phyloP scores from a whole-genome alignment of 2,113 vertebrate species.

The Turnix velox region DNA sequence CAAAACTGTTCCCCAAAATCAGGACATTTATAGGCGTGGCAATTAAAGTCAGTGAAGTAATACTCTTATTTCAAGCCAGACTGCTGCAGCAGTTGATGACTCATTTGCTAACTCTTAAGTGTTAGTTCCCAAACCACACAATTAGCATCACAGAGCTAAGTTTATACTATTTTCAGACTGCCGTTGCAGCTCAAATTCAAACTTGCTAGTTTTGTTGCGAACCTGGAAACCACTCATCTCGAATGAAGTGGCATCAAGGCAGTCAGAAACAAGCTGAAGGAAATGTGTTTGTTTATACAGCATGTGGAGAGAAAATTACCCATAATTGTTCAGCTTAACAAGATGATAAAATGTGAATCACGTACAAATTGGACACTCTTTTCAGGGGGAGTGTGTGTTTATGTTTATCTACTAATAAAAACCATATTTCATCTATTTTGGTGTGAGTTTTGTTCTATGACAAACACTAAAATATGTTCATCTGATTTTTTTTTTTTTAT shows the following conservation, averaged over 20 bases:
- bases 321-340: background rate
- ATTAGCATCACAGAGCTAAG: accelerated
- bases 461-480: background rate
- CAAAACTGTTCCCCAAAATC: background rate
- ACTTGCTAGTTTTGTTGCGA: background rate
- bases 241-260: background rate
- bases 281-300: background rate
- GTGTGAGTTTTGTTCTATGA: background rate
- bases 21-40: background rate
- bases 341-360: background rate
- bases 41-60: background rate
- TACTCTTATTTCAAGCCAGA: background rate
- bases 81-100: background rate
- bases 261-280: background rate
- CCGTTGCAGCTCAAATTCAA: background rate
- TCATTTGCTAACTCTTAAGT: background rate
- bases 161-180: background rate
- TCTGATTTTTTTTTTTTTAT: background rate
- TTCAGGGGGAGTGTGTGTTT: too few relatives aligned
- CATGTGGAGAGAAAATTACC: background rate
- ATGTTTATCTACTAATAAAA: background rate
- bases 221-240: background rate
- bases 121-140: background rate
- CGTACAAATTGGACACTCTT: background rate
- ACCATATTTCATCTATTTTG: background rate